phyloP scores from a whole-genome alignment of 2,797 vertebrate genomes.

The Poeciliopsis paucimaculata region DNA sequence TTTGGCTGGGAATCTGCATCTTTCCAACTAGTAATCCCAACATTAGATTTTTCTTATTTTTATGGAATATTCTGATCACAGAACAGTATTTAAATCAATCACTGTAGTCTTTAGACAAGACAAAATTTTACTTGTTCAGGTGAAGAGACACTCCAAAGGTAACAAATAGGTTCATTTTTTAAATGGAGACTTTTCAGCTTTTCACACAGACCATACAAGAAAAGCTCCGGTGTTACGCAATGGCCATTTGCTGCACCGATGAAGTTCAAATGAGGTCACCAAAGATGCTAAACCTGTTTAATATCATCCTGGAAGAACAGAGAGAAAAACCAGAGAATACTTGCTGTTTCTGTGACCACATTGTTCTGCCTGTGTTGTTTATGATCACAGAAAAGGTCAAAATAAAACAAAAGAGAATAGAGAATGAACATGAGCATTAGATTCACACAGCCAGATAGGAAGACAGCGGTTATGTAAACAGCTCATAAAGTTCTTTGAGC shows the following conservation, averaged over 20 bases:
- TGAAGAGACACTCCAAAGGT: background rate
- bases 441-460: background rate
- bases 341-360: background rate
- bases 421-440: background rate
- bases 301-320: background rate
- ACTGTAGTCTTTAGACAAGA: background rate
- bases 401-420: background rate
- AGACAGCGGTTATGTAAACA: background rate
- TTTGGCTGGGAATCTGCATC: background rate
- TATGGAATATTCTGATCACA: background rate
- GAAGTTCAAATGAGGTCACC: background rate
- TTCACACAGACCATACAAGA: background rate
- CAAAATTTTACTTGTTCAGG: background rate
- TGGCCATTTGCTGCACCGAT: background rate
- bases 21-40: background rate
- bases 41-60: background rate
- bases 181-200: background rate
- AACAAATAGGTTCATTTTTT: background rate
- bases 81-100: background rate
- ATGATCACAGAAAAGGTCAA: conserved; percentile 8
- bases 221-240: background rate
- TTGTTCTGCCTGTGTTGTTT: background rate
- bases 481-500: background rate
- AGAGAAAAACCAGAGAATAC: background rate
- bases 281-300: background rate